Base-by-base conservation (phyloP, 2,113 vertebrate genomes). In the Struthio camelus region DNA sequence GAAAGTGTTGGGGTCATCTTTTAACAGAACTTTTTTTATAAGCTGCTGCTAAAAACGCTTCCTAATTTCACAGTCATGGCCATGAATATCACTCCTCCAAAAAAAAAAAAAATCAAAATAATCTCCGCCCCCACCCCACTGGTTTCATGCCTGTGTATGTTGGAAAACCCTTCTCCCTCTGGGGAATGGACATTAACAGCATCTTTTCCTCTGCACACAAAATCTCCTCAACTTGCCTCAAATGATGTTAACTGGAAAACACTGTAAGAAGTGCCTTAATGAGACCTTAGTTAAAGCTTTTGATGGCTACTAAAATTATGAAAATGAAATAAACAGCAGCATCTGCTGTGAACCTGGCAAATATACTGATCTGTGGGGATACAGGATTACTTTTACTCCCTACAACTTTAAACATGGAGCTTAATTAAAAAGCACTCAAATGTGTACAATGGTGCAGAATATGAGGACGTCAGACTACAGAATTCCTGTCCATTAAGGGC, bases 181-280 rank as follows among this genome's bases (percentile, higher is more conserved):
- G 1, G 11, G 19, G 77, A 72, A 27, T 0, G 3, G 46, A 38
- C 20, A 10, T 19, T 9, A 36, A 42, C 38, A 56, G 46, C 51
- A 13, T 1, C 0, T 27, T 32, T 11, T 92, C 32, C 46, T 62
- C 65, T 23, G 40, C 53, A 56, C 0, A 0, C 19, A 30, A 4
- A 54, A 73, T 6, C 56, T 48, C 40, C 73, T 25, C 64, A 69
- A 5, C 28, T 13, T 5, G 0, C n/a, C 69, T 32, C 64, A 32
- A 27, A 51, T 15, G 6, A 36, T 0, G 0, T 11, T 40, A 20
- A 18, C 4, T 19, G 25, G 66, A 42, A 48, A 64, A 40, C 50
- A 51, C 10, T 2, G 3, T 1, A 42, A 73, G 38, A 82, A 69
- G 7, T 4, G 27, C 17, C 40, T 64, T 54, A 27, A 2, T 2